Evolutionary conservation across 2,888 invertebrate species (phyloP).

Genomic region (Acrobasis repandana): DNA sequence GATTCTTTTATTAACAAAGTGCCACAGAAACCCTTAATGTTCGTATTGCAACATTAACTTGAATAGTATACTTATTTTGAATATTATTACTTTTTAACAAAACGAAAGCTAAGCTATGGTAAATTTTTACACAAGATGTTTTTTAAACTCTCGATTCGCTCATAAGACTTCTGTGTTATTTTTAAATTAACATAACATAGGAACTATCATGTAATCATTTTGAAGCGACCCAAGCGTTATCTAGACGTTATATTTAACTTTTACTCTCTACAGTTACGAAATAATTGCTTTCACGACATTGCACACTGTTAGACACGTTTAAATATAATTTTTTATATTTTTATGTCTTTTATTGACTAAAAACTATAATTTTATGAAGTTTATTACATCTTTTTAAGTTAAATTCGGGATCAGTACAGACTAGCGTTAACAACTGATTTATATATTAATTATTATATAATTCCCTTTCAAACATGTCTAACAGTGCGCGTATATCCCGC

Average conservation of each 20-base stretch:
- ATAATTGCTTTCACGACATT: constrained; percentile 1
- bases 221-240: constrained; percentile 66
- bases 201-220: constrained; percentile 57
- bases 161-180: not conserved
- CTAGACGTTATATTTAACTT: constrained; percentile 38
- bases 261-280: constrained; percentile 30
- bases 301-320: not conserved
- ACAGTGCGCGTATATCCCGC: constrained; percentile 22
- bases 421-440: constrained; percentile 1
- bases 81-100: constrained; percentile 3
- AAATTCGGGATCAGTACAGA: constrained; percentile 16
- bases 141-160: not conserved
- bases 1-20: not conserved
- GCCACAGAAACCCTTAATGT: constrained; percentile 1
- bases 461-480: not conserved
- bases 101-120: constrained; percentile 1
- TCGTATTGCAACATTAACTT: not conserved
- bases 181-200: constrained; percentile 45
- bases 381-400: constrained; percentile 2
- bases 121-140: not conserved
- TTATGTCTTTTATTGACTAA: constrained; percentile 37
- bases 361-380: constrained; percentile 30
- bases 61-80: constrained; percentile 2
- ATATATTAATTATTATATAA: constrained; percentile 8
- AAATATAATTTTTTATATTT: constrained; percentile 32